These are phyloP conservation scores for Ctenicera cuprea DNA, from an alignment of 2,888 invertebrate genomes.

Conservation along the genomic window DNA sequence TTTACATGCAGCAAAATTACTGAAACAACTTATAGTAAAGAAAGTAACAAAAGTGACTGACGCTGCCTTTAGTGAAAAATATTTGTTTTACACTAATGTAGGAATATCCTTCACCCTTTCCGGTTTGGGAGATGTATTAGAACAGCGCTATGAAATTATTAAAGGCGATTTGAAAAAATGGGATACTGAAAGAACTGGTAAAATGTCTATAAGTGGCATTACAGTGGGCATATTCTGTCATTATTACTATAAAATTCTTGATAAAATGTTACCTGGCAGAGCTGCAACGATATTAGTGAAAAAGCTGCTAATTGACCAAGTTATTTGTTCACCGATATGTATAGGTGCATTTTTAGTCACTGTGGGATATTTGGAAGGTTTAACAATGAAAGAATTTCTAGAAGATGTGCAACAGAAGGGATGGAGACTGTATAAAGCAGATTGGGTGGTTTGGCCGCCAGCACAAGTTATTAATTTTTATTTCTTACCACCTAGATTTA, in stretches of 20 bases:
- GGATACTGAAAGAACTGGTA: constrained; percentile 78
- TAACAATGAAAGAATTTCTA: constrained; percentile 77
- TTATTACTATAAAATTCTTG: constrained; percentile 89
- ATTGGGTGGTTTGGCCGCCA: constrained; percentile 95
- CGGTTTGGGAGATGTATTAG: constrained; percentile 85
- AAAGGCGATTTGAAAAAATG: constrained; percentile 75
- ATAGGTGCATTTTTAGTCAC: constrained; percentile 87
- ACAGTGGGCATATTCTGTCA: constrained; percentile 88
- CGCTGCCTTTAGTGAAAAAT: constrained; percentile 78
- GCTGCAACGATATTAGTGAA: constrained; percentile 80
- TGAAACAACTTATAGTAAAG: background rate
- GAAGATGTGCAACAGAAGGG: constrained; percentile 85
- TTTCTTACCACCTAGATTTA: constrained; percentile 85
- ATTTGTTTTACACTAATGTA: constrained; percentile 87
- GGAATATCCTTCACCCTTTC: constrained; percentile 85
- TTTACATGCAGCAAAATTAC: constrained; percentile 7
- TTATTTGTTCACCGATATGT: constrained; percentile 88
- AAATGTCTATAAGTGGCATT: constrained; percentile 87
- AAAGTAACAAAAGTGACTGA: constrained; percentile 62
- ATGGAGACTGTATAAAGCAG: constrained; percentile 86
- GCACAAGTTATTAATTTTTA: constrained; percentile 96
- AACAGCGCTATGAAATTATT: constrained; percentile 86
- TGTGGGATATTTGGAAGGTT: constrained; percentile 82
- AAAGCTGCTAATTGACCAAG: constrained; percentile 89
- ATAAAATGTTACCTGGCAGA: constrained; percentile 82